Conservation (phyloP, 2,888 invertebrate genomes). For the Habrosyne pyritoides region DNA sequence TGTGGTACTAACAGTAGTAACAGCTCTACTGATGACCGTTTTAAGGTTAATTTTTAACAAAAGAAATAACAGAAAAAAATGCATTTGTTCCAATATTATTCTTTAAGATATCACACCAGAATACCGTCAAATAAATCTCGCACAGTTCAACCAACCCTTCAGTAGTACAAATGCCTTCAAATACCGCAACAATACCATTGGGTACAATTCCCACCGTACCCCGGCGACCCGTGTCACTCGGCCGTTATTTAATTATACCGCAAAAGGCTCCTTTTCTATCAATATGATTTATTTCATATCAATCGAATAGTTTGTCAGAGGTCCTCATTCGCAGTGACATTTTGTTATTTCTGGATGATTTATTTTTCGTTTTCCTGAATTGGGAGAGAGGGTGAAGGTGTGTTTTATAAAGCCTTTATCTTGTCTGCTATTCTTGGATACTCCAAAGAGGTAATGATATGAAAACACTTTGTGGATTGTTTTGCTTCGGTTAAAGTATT, state of each 20-base stretch:
- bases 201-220: background rate
- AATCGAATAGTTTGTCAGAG: slow-evolving; percentile 9
- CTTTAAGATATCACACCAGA: too few relatives aligned
- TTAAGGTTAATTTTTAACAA: too few relatives aligned
- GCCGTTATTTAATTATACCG: slow-evolving; percentile 14
- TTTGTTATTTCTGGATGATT: slow-evolving; percentile 5
- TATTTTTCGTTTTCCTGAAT: background rate
- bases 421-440: background rate
- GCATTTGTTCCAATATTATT: too few relatives aligned
- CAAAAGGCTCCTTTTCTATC: slow-evolving; percentile 8
- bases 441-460: background rate
- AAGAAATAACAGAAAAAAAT: too few relatives aligned
- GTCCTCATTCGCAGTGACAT: slow-evolving; percentile 21
- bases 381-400: background rate
- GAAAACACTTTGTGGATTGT: background rate
- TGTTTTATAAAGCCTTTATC: background rate
- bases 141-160: background rate
- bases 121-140: background rate
- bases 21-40: too few relatives aligned
- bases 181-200: background rate
- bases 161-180: background rate
- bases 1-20: too few relatives aligned
- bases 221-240: slow-evolving; percentile 8
- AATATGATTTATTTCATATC: slow-evolving; percentile 12
- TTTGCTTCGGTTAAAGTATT: background rate